Evolutionary conservation across 2,113 vertebrate species (phyloP).

Genomic region (Mus musculus): GRCm39 chr2:169557001-169557500

Average conservation of each 20-base stretch:
- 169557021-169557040: neutral
- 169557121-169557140: neutral
- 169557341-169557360: neutral
- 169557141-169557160: neutral
- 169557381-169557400: neutral
- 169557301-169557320: neutral
- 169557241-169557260: neutral
- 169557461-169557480: neutral
- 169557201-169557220: neutral
- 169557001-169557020: neutral
- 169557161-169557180: neutral
- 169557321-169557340: conserved; percentile 4
- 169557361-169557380: neutral
- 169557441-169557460: neutral
- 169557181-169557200: neutral
- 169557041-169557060: neutral
- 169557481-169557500: neutral
- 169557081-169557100: neutral
- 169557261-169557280: conserved; percentile 12
- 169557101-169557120: neutral
- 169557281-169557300: neutral
- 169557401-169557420: neutral
- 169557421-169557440: too few species aligned
- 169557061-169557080: neutral
- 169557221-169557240: neutral